Conservation (phyloP, 2,888 invertebrate species). For the Latrodectus elegans region DNA sequence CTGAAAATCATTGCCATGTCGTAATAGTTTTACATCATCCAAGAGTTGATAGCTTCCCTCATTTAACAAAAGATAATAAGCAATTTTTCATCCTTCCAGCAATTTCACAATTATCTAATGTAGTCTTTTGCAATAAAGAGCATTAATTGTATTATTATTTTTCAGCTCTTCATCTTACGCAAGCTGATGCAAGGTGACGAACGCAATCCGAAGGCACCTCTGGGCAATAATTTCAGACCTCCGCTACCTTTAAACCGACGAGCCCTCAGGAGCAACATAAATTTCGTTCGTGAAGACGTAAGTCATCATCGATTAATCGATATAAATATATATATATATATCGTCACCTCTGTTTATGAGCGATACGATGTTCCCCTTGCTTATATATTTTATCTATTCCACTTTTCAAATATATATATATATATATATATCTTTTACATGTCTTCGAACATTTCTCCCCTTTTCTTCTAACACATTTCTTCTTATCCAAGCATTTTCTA, state of each 20-base stretch:
- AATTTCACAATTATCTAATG: no score
- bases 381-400: slow-evolving; percentile 34
- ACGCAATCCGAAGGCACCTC: slow-evolving; percentile 89
- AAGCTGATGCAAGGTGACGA: slow-evolving; percentile 92
- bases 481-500: background rate
- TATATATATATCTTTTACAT: background rate
- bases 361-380: slow-evolving; percentile 43
- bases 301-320: slow-evolving; percentile 64
- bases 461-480: background rate
- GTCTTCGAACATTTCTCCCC: background rate
- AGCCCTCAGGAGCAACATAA: slow-evolving; percentile 96
- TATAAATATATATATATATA: slow-evolving; percentile 23
- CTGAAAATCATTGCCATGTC: no score
- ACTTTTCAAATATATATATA: slow-evolving; percentile 9
- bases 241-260: slow-evolving; percentile 94
- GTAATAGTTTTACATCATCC: no score
- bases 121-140: no score
- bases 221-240: slow-evolving; percentile 96
- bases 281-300: slow-evolving; percentile 80
- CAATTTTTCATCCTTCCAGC: no score
- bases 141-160: slow-evolving; percentile 1
- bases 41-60: no score
- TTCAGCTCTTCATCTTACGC: slow-evolving; percentile 86
- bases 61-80: no score
- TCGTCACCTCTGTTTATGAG: slow-evolving; percentile 56